phyloP scores from a whole-genome alignment of 2,888 invertebrate species.

The Dorcus parallelipipedus region DNA sequence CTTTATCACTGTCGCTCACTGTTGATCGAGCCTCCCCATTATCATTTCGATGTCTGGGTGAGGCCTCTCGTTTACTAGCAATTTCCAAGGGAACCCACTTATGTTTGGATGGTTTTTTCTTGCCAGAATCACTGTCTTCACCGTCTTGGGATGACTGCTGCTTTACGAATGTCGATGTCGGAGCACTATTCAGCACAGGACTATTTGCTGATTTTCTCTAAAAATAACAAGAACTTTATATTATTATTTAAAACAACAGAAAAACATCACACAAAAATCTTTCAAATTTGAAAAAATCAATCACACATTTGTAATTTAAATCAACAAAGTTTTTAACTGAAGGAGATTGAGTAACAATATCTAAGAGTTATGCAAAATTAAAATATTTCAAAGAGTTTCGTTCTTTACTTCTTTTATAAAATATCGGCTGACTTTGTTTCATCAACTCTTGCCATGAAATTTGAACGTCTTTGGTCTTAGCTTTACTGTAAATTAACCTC shows the following conservation, averaged over 20 bases:
- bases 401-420: too few species aligned
- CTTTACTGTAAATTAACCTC: too few species aligned
- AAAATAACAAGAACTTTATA: constrained; percentile 1
- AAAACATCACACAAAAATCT: too few species aligned
- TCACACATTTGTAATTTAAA: too few species aligned
- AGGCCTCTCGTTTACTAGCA: constrained; percentile 62
- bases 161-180: constrained; percentile 1
- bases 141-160: constrained; percentile 46
- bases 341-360: too few species aligned
- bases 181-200: background rate
- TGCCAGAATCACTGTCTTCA: constrained; percentile 46
- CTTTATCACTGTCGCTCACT: constrained; percentile 46
- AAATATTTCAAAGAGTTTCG: too few species aligned
- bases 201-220: constrained; percentile 40
- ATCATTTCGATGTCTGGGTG: constrained; percentile 38
- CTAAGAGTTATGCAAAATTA: too few species aligned
- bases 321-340: too few species aligned
- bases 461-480: too few species aligned
- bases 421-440: too few species aligned
- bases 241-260: background rate
- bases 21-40: constrained; percentile 41
- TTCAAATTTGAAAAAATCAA: too few species aligned
- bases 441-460: too few species aligned
- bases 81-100: constrained; percentile 93
- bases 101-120: constrained; percentile 58